Percentiles rank a stretch among this genome's conserved stretches.
Evolutionary conservation across 2,113 vertebrate genomes (phyloP).

Genomic region (Cairina moschata): DNA sequence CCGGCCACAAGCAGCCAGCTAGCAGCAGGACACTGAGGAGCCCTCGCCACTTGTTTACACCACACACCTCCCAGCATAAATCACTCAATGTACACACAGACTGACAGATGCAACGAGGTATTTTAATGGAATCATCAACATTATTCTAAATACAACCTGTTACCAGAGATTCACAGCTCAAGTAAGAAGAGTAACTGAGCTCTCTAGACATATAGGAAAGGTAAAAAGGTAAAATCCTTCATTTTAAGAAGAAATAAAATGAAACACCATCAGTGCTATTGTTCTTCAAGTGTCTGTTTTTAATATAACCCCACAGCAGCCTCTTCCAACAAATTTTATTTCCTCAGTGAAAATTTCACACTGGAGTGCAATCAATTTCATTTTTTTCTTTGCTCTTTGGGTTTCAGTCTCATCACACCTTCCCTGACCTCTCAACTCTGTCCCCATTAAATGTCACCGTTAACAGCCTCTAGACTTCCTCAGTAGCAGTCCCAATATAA

Average conservation of each 20-base stretch:
- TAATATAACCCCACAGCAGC: background rate
- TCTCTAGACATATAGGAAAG: background rate
- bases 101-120: background rate
- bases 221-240: background rate
- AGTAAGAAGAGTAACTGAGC: background rate
- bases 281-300: background rate
- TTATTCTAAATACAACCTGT: background rate
- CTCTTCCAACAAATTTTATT: background rate
- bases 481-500: background rate
- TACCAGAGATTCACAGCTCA: background rate
- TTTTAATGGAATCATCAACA: background rate
- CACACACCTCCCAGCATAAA: background rate
- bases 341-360: background rate
- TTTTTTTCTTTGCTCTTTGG: background rate
- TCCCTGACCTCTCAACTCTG: background rate
- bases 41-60: background rate
- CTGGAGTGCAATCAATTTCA: background rate
- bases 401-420: background rate
- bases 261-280: background rate
- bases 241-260: background rate
- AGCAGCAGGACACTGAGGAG: background rate
- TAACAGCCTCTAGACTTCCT: background rate
- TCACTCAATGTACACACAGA: background rate
- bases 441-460: background rate
- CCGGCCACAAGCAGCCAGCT: background rate